Conservation (phyloP, 2,888 invertebrate genomes). For the Alloscopus bannaensis region DNA sequence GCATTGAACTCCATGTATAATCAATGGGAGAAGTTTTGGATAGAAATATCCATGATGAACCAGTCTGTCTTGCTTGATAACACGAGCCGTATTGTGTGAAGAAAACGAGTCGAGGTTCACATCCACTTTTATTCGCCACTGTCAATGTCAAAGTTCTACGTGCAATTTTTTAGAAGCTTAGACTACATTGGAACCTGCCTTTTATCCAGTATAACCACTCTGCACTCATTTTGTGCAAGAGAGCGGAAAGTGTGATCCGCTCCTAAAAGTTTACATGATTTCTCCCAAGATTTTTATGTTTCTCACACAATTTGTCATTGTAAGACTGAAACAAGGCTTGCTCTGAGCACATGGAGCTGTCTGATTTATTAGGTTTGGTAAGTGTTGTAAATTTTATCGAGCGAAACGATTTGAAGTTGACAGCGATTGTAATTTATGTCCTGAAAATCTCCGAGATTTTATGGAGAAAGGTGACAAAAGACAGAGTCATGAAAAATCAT, state of each 20-base stretch:
- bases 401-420: too few relatives aligned
- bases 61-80: not conserved
- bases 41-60: constrained; percentile 37
- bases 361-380: constrained; percentile 44
- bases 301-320: too few relatives aligned
- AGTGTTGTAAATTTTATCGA: constrained; percentile 2
- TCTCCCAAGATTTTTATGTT: too few relatives aligned
- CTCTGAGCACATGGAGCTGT: constrained; percentile 42
- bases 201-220: not conserved
- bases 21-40: too few relatives aligned
- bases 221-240: not conserved
- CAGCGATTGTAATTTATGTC: constrained; percentile 3
- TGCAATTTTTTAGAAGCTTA: not conserved
- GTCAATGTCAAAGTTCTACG: too few relatives aligned
- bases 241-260: too few relatives aligned
- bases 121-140: not conserved
- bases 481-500: not conserved
- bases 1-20: not conserved
- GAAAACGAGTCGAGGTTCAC: constrained; percentile 6
- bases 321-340: too few relatives aligned
- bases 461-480: not conserved
- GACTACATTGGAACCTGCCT: not conserved
- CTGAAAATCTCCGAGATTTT: not conserved
- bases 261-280: too few relatives aligned
- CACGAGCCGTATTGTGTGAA: constrained; percentile 13